Conservation (phyloP, 2,797 vertebrate species). For the Hoplostethus mediterraneus region DNA sequence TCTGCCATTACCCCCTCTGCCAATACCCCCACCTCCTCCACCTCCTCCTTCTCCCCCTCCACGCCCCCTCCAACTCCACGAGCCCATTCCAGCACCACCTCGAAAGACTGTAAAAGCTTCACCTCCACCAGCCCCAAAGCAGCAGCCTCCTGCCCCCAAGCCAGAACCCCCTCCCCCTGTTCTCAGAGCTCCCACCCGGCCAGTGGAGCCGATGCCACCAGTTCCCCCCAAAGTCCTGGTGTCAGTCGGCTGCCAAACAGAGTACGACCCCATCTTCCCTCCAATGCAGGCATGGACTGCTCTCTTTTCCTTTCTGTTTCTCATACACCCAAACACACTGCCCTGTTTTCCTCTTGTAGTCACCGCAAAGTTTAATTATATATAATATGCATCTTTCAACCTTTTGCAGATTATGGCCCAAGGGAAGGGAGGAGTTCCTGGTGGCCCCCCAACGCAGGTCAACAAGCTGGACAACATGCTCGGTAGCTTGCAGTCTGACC, state of each 20-base stretch:
- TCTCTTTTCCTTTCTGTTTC: conserved; percentile 42
- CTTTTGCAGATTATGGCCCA: conserved; percentile 91
- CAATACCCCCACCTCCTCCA: conserved; percentile 59
- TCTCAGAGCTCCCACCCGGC: conserved; percentile 54
- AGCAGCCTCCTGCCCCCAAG: conserved; percentile 57
- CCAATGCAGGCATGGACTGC: conserved; percentile 87
- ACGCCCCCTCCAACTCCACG: conserved; percentile 50
- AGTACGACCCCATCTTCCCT: conserved; percentile 87
- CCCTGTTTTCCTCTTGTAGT: background rate
- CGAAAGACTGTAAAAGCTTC: conserved; percentile 59
- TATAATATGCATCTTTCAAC: background rate
- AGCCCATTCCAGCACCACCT: conserved; percentile 54
- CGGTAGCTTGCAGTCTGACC: conserved; percentile 95
- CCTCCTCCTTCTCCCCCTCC: conserved; percentile 45
- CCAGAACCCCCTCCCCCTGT: conserved; percentile 65
- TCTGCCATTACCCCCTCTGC: conserved; percentile 67
- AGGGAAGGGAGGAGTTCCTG: conserved; percentile 85
- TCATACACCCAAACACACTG: conserved; percentile 23
- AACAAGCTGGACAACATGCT: conserved; percentile 98
- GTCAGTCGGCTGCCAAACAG: conserved; percentile 94
- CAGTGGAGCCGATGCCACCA: conserved; percentile 70
- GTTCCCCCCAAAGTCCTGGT: conserved; percentile 80
- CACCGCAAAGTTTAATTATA: conserved; percentile 2
- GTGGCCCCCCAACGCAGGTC: conserved; percentile 89
- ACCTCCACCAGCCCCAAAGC: conserved; percentile 59